Percentiles rank a stretch among this genome's conserved stretches.
These are phyloP conservation scores for Himalopsyche phryganea DNA, from an alignment of 1,140 invertebrate genomes.

Conservation along the genomic window DNA sequence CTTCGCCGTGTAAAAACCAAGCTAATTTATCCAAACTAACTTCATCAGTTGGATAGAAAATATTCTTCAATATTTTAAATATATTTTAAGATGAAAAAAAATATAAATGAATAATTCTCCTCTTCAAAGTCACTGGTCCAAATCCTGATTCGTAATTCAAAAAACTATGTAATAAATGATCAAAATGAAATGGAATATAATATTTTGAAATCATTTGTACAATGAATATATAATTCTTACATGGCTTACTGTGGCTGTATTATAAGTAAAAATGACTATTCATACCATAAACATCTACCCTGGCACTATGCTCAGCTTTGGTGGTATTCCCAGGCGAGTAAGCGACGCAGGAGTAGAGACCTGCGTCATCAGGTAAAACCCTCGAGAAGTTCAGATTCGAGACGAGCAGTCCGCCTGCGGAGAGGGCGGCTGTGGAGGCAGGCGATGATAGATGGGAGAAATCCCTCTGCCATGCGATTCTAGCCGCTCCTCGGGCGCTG, in stretches of 20 bases:
- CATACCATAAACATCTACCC: conserved; percentile 83
- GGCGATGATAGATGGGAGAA: conserved; percentile 8
- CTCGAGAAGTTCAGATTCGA: conserved; percentile 69
- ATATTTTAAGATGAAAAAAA: too few relatives aligned
- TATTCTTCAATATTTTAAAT: too few relatives aligned
- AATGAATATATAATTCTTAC: too few relatives aligned
- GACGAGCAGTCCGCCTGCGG: not conserved
- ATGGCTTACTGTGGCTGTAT: not conserved
- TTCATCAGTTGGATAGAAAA: too few relatives aligned
- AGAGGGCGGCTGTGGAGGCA: not conserved
- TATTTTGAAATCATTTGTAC: conserved; percentile 4
- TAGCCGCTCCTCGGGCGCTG: conserved; percentile 15
- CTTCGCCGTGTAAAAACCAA: too few relatives aligned
- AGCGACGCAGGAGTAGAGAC: conserved; percentile 74
- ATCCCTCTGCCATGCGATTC: conserved; percentile 23
- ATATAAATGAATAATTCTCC: not conserved
- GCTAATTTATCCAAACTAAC: too few relatives aligned
- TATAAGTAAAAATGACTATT: conserved; percentile 8
- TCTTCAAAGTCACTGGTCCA: not conserved
- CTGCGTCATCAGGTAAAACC: conserved; percentile 73
- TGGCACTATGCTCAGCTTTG: conserved; percentile 63
- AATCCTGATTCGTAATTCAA: not conserved
- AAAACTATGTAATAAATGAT: not conserved
- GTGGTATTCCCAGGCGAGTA: conserved; percentile 67
- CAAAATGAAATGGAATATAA: not conserved